Evolutionary conservation across 1,140 invertebrate genomes (phyloP).

Genomic region (Heliothis virescens): DNA sequence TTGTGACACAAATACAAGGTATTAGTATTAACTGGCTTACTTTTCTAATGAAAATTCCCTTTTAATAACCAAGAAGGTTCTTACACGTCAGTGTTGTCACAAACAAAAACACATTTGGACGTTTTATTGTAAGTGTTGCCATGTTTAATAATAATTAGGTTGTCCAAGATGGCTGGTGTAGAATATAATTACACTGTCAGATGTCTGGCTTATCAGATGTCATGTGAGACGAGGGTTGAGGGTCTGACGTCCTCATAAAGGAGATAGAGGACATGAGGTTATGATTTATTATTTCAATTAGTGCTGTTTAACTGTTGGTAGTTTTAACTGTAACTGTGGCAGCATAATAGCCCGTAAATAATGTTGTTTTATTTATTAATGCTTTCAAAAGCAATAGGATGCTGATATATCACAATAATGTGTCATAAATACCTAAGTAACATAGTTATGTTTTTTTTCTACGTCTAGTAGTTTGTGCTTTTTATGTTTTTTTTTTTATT

Average conservation of each 20-base stretch:
- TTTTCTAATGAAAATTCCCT: neutral
- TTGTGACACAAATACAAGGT: neutral
- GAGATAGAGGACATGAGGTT: neutral
- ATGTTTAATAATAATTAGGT: neutral
- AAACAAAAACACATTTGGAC: neutral
- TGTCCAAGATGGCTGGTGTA: slow-evolving; percentile 6
- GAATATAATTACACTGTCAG: slow-evolving; percentile 34
- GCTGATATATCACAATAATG: too few relatives aligned
- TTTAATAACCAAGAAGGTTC: neutral
- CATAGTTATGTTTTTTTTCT: too few relatives aligned
- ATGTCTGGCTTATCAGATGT: slow-evolving; percentile 23
- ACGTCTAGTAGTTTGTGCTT: too few relatives aligned
- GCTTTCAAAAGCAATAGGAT: too few relatives aligned
- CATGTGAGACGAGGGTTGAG: slow-evolving; percentile 23
- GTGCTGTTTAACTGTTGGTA: neutral
- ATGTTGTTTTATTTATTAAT: neutral
- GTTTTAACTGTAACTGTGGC: neutral
- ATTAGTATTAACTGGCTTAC: slow-evolving; percentile 7
- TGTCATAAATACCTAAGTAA: too few relatives aligned
- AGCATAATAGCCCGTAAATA: neutral
- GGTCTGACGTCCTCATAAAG: neutral
- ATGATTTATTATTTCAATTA: slow-evolving; percentile 40
- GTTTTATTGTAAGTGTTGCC: neutral
- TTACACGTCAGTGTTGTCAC: too few relatives aligned
- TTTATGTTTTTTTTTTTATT: neutral